Evolutionary conservation across 2,888 invertebrate genomes (phyloP), one percentile per base, ranked within the genome.

Genomic region (Netelia fuscicornis): DNA sequence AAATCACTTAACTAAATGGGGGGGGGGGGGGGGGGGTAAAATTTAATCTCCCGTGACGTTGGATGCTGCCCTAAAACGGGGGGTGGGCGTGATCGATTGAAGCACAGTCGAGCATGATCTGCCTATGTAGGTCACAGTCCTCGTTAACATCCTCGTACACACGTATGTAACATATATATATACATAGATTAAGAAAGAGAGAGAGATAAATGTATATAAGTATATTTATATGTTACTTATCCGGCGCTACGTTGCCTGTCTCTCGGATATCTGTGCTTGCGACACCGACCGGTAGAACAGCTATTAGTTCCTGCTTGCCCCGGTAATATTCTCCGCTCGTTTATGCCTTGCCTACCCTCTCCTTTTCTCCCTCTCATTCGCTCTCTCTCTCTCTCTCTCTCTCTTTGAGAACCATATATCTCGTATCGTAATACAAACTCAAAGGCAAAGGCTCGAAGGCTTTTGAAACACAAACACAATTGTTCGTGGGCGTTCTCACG

Each of bases 281-380:
- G 79, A 85, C 81, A 85, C 17, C 82, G 85, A 85, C 81, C 79
- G 82, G 81, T 82, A 82, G 75, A 85, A 82, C 85, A 52, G 75
- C 85, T 85, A 82, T 85, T 81, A 81, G 84, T 85, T 84, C 84
- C 84, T 81, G 81, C 52, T 81, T 77, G 84, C 81, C 62, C 54
- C 64, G 60, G 20, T 71, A 37, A 84, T 84, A 85, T 71, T 70
- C 58, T 54, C 65, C 62, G 60, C 67, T 52, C 62, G 76, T 62
- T 72, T 48, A 62, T 54, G 17, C 11, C 54, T 10, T 30, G 5
- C 23, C 67, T 60, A 20, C 17, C 17, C 17, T 17, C 17, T 17
- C 17, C 17, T 17, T 17, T 17, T 17, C 17, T 17, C 17, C 17
- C 17, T 17, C 17, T 17, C 17, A 17, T 17, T 17, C 17, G 17